These are phyloP conservation scores for Eupithecia pulchellata DNA, from an alignment of 2,888 invertebrate species.

Conservation along the genomic window DNA sequence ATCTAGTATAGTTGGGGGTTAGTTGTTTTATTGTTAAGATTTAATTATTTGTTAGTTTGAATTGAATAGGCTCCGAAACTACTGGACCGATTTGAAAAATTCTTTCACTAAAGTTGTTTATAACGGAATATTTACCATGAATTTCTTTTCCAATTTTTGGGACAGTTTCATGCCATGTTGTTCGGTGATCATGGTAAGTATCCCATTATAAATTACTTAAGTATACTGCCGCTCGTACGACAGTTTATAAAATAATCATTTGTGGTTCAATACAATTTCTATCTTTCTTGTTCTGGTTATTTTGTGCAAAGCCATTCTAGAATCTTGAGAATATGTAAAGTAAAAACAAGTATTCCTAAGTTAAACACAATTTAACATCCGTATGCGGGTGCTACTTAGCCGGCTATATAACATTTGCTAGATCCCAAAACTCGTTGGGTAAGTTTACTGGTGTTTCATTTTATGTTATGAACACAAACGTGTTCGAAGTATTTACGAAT, in stretches of 20 bases:
- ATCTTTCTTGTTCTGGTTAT: background rate
- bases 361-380: slow-evolving; percentile 49
- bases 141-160: no score
- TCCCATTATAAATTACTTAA: no score
- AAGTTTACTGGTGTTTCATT: slow-evolving; percentile 75
- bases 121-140: no score
- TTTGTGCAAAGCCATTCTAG: background rate
- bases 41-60: no score
- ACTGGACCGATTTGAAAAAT: no score
- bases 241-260: no score
- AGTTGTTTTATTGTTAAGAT: background rate
- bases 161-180: no score
- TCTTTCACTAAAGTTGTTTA: no score
- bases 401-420: slow-evolving; percentile 73
- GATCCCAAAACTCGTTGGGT: slow-evolving; percentile 59
- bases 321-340: background rate
- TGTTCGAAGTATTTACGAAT: slow-evolving; percentile 75
- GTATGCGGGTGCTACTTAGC: slow-evolving; percentile 59
- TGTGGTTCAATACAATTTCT: no score
- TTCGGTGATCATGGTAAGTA: no score
- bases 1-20: background rate
- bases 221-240: no score
- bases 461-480: slow-evolving; percentile 77
- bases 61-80: no score
- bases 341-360: slow-evolving; percentile 26